Evolutionary conservation across 2,113 vertebrate species (phyloP), one percentile per base, ranked within the genome.

Genomic region (Varanus salvator): DNA sequence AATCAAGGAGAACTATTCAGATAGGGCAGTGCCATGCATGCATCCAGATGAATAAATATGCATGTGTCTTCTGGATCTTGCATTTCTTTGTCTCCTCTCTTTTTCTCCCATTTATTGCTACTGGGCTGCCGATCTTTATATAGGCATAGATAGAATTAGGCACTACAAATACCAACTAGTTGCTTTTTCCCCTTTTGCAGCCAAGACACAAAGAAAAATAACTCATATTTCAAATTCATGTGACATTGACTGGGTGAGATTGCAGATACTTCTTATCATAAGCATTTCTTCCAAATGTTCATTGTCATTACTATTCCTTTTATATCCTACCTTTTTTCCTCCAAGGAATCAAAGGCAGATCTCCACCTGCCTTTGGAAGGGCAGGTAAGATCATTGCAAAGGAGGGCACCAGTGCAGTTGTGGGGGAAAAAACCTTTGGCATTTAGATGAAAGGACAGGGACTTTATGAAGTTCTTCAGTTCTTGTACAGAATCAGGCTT

Each of bases 181-280:
- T 84, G 17, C 3, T 15, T n/a, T 29, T 8, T 38, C 8, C 8
- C 0, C 54, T 66, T 84, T 84, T 84, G 64, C 3, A 31, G 6
- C 38, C 31, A 12, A 14, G 9, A 14, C 9, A 25, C 80, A 57
- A 3, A 34, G 4, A 34, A 34, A 74, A 34, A 52, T 52, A 52
- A 9, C 6, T 44, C 23, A 25, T 6, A 25, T 69, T 44, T 50
- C 25, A 8, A 34, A 60, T 82, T 54, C 38, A 50, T 84, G 25
- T 48, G 29, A 23, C 50, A 57, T 17, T 31, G 12, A 31, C 31
- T 34, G 80, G 54, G 31, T 31, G 25, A 50, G 48, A 21, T 11
- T 34, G 31, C n/a, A 82, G 31, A 87, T 80, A n/a, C 21, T 89
- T 83, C 54, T 44, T 93, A 80, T 52, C 74, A 93, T 92, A 89